A percentile compares a stretch with the other conserved stretches of the same genome.
Evolutionary conservation across 2,797 vertebrate species (phyloP).

Genomic region (Luscinia luscinia): DNA sequence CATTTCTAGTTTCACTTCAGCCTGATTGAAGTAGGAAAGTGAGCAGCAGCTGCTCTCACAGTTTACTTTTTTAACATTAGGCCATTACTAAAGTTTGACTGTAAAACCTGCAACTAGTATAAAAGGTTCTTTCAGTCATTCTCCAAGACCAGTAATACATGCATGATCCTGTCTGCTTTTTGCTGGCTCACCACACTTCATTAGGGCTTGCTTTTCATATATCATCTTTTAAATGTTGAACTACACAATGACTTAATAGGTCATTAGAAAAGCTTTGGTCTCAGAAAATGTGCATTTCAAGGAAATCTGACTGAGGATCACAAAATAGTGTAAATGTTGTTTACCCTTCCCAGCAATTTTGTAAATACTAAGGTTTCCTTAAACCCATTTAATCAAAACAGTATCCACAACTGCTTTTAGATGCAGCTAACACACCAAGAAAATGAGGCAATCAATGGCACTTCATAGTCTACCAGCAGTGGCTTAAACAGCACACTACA

Average conservation of each 20-base stretch:
- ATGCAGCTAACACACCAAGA: background rate
- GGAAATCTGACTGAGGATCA: background rate
- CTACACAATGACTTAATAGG: background rate
- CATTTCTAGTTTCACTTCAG: background rate
- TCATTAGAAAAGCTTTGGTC: background rate
- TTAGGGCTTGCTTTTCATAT: background rate
- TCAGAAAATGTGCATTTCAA: background rate
- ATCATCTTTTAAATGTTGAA: background rate
- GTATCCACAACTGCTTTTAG: background rate
- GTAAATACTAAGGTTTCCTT: background rate
- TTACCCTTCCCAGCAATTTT: background rate
- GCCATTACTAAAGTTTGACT: background rate
- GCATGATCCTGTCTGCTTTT: background rate
- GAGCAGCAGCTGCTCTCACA: background rate
- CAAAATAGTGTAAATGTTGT: background rate
- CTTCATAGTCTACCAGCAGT: background rate
- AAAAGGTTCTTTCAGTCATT: slow-evolving; percentile 29
- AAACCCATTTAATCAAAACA: background rate
- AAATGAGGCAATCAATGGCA: background rate
- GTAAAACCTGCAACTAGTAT: background rate
- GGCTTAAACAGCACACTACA: background rate
- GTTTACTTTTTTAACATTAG: background rate
- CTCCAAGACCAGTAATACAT: background rate
- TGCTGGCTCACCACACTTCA: slow-evolving; percentile 6
- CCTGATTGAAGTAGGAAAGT: background rate